Evolutionary conservation across 2,797 vertebrate species (phyloP), one percentile per base, ranked within the genome.

Genomic region (Numenius phaeopus): DNA sequence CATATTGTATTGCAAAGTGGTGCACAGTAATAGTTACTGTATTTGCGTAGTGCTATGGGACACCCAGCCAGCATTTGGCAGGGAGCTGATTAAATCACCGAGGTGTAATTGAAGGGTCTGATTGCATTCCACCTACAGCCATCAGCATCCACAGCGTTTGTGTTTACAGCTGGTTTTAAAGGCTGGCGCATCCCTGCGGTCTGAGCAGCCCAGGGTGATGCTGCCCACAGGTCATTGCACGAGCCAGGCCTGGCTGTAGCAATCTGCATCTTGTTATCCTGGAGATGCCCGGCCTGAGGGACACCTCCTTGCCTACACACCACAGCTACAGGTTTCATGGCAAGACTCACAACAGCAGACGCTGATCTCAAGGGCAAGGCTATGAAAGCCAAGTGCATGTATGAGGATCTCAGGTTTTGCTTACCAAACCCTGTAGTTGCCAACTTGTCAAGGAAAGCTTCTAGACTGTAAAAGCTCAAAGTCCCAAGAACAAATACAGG

Each of bases 101-200:
- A 96, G 83, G 89, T 96, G 50, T 98, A 97, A 97, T 96, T 97
- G 97, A 94, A 98, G 83, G 80, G 73, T 97, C 97, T 97, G 97
- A 94, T 96, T 96, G 89, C 93, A 84, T 93, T 96, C 92, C 89
- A 87, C 90, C 87, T 72, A 44, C 93, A 90, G 62, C 87, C 87
- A 93, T 94, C 96, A 80, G 89, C 94, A 95, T 87, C 86, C 37
- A 14, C 75, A 92, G 72, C 3, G 11, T 77, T 83, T 94, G 47
- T 83, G 52, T 54, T 86, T 73, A 86, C 76, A 54, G 65, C 42
- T 47, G 77, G 30, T 91, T 90, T 89, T 89, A 54, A 81, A 94
- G 87, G 61, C 81, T 54, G 65, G 54, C 34, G 47, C 47, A 57
- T 55, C 66, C 59, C 75, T 44, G 40, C 9, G 9, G 72, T 84